These are phyloP conservation scores for Lepidurus packardi DNA, from an alignment of 1,140 invertebrate genomes.

Conservation along the genomic window DNA sequence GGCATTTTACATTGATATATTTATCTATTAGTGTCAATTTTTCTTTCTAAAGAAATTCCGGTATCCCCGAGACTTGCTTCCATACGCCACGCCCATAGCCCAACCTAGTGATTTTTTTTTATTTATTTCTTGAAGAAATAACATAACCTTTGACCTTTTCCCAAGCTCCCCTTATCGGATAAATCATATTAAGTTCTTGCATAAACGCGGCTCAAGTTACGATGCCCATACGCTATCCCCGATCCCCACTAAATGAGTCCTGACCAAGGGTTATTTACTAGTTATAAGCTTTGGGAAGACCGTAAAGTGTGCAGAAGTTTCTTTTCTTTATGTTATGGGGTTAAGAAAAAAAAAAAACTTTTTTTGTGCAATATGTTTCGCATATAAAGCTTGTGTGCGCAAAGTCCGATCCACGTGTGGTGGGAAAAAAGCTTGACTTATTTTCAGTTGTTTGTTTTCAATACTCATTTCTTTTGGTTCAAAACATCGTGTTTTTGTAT, in stretches of 20 bases:
- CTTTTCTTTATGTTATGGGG: not conserved
- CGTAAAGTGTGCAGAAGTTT: not conserved
- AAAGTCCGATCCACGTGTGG: not conserved
- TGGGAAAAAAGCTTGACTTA: not conserved
- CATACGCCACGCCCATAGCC: not conserved
- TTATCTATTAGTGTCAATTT: not conserved
- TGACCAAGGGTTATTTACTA: not conserved
- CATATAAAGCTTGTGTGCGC: not conserved
- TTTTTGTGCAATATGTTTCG: not conserved
- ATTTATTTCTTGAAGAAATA: not conserved
- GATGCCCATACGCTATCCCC: not conserved
- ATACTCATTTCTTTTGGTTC: not conserved
- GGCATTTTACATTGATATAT: not conserved
- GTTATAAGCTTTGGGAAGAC: not conserved
- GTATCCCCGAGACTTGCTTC: not conserved
- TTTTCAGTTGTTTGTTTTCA: not conserved
- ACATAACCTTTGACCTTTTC: not conserved
- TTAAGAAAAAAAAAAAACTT: not conserved
- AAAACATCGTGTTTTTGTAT: too few species aligned
- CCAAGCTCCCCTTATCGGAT: not conserved
- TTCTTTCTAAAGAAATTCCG: not conserved
- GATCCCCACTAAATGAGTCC: not conserved
- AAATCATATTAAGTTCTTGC: conserved; percentile 14
- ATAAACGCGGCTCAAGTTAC: conserved; percentile 13
- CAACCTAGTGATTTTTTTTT: not conserved